Percentiles rank a stretch among this genome's conserved stretches.
Conservation (phyloP, 2,797 vertebrate species). For the Ataeniobius toweri region DNA sequence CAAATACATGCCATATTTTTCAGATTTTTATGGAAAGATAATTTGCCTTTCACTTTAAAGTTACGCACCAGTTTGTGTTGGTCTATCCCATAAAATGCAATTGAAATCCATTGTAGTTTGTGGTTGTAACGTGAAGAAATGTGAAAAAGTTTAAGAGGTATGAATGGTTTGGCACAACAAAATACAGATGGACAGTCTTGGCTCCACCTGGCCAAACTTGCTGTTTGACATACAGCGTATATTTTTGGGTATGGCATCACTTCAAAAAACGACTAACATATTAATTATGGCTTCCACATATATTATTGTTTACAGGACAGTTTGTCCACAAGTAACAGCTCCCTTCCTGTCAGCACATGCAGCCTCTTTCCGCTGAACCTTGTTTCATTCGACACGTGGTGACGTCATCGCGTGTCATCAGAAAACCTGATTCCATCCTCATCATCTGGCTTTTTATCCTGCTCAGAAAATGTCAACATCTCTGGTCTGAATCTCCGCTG, state of each 20-base stretch:
- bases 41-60: not conserved
- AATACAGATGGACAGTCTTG: not conserved
- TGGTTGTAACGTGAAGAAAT: not conserved
- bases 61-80: not conserved
- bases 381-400: slow-evolving; percentile 5
- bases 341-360: not conserved
- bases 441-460: slow-evolving; percentile 9
- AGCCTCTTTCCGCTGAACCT: not conserved
- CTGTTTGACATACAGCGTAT: not conserved
- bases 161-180: not conserved
- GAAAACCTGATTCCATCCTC: slow-evolving; percentile 22
- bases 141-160: no score
- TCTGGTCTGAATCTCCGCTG: not conserved
- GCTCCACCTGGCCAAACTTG: not conserved
- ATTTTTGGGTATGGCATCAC: not conserved
- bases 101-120: not conserved
- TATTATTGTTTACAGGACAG: not conserved
- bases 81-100: no score
- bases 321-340: not conserved
- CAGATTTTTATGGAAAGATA: not conserved
- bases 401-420: slow-evolving; percentile 40
- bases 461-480: not conserved
- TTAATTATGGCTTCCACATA: not conserved
- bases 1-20: not conserved
- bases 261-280: not conserved